Evolutionary conservation across 2,797 vertebrate genomes (phyloP), one percentile per base, ranked within the genome.

Genomic region (Peromyscus nudipes): DNA sequence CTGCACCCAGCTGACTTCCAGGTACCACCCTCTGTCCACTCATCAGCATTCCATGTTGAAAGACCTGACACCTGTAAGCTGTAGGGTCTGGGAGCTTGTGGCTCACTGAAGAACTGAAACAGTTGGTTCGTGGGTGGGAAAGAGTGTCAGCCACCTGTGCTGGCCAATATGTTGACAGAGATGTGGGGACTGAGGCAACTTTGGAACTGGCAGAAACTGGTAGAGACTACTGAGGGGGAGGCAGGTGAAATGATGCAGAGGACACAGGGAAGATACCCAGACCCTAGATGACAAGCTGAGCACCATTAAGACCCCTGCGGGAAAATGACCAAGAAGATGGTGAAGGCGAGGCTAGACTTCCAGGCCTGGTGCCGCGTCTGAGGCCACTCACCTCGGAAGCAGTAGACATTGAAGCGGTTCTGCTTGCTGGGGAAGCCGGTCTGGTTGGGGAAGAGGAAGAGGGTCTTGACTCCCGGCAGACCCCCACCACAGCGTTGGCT

Each of bases 401-500:
- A 99, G 98, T 99, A 99, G 21, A 99, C 99, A 1, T 99, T 99
- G 37, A 99, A 99, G 85, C 91, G 99, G 92, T 98, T 98, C 90
- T 98, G 96, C 9, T 98, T 98, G 67, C 99, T 99, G 0, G 99
- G 99, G 98, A 99, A 99, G 37, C 99, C 99, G 0, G 99, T 99
- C 99, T 99, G 99, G 98, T 99, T 99, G 83, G 98, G 99, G 98
- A 99, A 99, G 34, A 98, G 98, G 97, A 99, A 99, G 84, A 99
- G 98, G 0, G 99, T 99, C 97, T 99, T 99, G 97, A 99, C 99
- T 0, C 99, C 99, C 0, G 99, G 99, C 83, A 99, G 98, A 0
- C 99, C 99, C 0, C 99, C 99, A 0, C 99, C 99, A 60, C 99
- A 99, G 71, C 99, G 99, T 96, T 99, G 99, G 60, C 99, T 98